Percentiles rank a stretch among this genome's conserved stretches.
Conservation (phyloP, 2,797 vertebrate species). For the Tenualosa ilisha region DNA sequence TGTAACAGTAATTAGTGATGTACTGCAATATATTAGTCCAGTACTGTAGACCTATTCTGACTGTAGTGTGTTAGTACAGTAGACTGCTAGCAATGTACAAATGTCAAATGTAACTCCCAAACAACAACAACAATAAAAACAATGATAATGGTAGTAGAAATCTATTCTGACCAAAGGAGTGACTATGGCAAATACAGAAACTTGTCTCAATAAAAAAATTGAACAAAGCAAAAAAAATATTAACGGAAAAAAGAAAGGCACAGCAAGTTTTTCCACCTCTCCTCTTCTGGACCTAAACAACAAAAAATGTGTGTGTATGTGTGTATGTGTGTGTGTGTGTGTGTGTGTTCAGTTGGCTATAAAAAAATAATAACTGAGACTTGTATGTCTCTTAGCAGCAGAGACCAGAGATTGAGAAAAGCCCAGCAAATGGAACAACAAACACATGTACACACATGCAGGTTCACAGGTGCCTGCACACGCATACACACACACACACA, state of each 20-base stretch:
- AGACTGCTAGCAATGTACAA: background rate
- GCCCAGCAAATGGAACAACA: background rate
- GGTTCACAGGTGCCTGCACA: too few species aligned
- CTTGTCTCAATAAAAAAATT: background rate
- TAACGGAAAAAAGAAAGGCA: background rate
- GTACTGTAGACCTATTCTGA: background rate
- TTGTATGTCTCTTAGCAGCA: background rate
- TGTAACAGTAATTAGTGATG: background rate
- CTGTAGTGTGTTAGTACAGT: background rate
- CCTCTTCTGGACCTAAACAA: background rate
- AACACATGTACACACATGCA: too few species aligned
- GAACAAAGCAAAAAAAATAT: too few species aligned
- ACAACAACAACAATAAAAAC: background rate
- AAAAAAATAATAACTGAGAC: background rate
- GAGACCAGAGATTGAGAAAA: background rate
- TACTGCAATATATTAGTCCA: background rate
- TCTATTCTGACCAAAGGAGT: background rate
- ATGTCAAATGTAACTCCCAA: background rate
- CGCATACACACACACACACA: background rate
- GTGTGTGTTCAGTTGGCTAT: background rate
- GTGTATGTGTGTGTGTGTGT: conserved; percentile 16
- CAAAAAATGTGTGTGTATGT: background rate
- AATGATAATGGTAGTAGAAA: background rate
- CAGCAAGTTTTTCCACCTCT: background rate
- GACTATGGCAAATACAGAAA: background rate